Base-by-base conservation (phyloP, 2,797 vertebrate genomes). In the Chaunax sp. region DNA sequence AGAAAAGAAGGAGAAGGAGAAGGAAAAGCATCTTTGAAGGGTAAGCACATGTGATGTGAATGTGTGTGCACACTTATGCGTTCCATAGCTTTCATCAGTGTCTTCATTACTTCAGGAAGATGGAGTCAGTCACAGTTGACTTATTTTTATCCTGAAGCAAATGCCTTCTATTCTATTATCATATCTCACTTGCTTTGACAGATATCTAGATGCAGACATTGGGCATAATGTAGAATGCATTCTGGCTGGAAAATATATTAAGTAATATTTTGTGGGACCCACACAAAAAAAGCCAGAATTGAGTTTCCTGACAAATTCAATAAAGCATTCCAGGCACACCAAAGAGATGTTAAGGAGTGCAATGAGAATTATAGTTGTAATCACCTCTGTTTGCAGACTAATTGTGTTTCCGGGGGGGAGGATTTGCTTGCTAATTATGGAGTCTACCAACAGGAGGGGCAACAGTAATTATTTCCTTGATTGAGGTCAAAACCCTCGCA, bases 381-480 rank as follows among this genome's bases (percentile, higher is more conserved):
- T 91, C 70, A 85, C 75, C 75, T 72, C 74, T 78, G 66, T 82
- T 87, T 84, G 86, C 77, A 78, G 52, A 67, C 66, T 85, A 80
- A 87, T 89, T 76, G 68, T 78, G 67, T 76, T 77, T 88, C 72
- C 72, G 74, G 74, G 57, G 55, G 59, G 60, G 33, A 11, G 33
- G 85, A 54, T 80, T 82, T 80, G 71, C 78, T 64, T 80, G 87
- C 86, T 87, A 89, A 92, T 92, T 89, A 92, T 67, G 63, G 72
- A 87, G 76, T 77, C 74, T 72, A 72, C 76, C 81, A 84, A 76
- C 68, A 82, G 80, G 73, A 84, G 80, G 78, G 60, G 80, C 78
- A 83, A 81, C 78, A 83, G 81, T 89, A 90, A 93, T 93, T 92
- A 91, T 87, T 87, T 89, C 65, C 70, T 69, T 92, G 86, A 93